Evolutionary conservation across 2,888 invertebrate genomes (phyloP).

Genomic region (Salpingus planirostris): DNA sequence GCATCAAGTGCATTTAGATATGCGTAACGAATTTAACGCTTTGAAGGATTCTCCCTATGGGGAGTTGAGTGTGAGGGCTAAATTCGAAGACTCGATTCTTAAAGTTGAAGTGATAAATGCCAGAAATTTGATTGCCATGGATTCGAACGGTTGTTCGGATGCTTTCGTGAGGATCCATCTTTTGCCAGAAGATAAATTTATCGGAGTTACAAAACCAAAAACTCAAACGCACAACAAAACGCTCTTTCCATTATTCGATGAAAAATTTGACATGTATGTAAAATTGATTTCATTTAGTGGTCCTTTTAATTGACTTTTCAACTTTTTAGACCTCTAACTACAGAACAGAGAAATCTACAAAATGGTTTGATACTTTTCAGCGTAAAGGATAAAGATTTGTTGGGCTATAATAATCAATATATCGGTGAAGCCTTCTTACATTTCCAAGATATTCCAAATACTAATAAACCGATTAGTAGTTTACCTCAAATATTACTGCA

Average conservation of each 20-base stretch:
- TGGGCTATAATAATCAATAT: slow-evolving; percentile 85
- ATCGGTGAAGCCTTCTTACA: slow-evolving; percentile 89
- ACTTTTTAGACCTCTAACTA: slow-evolving; percentile 53
- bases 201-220: slow-evolving; percentile 64
- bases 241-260: slow-evolving; percentile 89
- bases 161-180: slow-evolving; percentile 85
- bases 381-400: slow-evolving; percentile 92
- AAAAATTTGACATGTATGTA: slow-evolving; percentile 87
- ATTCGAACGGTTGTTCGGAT: slow-evolving; percentile 88
- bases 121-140: slow-evolving; percentile 75
- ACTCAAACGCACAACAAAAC: slow-evolving; percentile 90
- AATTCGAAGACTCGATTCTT: slow-evolving; percentile 61
- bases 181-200: slow-evolving; percentile 77
- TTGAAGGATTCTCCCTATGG: slow-evolving; percentile 58
- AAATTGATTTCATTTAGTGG: too few species aligned
- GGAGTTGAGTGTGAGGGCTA: slow-evolving; percentile 67
- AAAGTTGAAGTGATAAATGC: slow-evolving; percentile 85
- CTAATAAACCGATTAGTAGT: slow-evolving; percentile 49
- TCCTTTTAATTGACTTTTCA: slow-evolving; percentile 14
- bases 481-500: slow-evolving; percentile 67
- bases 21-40: slow-evolving; percentile 58
- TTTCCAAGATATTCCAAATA: slow-evolving; percentile 64
- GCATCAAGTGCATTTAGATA: slow-evolving; percentile 50
- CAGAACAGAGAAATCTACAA: slow-evolving; percentile 59
- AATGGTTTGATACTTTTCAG: slow-evolving; percentile 78